phyloP scores from a whole-genome alignment of 2,113 vertebrate species.

The Pterocles burchelli region DNA sequence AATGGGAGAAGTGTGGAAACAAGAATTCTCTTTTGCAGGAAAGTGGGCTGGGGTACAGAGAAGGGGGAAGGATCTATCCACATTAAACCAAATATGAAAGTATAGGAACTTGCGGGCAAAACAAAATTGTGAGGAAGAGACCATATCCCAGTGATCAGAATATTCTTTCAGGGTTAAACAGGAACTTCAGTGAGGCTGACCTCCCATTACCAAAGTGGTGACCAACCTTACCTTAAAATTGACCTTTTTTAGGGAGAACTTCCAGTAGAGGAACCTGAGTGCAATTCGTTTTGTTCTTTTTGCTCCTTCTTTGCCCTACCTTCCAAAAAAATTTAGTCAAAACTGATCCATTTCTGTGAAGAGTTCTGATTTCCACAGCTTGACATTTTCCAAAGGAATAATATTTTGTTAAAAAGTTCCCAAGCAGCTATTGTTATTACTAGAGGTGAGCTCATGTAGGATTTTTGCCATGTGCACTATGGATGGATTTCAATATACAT shows the following conservation, averaged over 20 bases:
- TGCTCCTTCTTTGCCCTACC: neutral
- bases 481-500: slow-evolving; percentile 22
- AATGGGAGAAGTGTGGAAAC: neutral
- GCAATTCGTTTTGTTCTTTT: neutral
- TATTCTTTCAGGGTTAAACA: neutral
- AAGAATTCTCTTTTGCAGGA: neutral
- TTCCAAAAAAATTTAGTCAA: neutral
- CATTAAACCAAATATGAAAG: neutral
- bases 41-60: neutral
- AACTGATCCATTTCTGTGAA: neutral
- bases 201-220: neutral
- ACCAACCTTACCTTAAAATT: neutral
- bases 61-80: neutral
- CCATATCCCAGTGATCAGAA: neutral
- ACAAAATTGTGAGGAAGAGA: neutral
- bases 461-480: slow-evolving; percentile 25
- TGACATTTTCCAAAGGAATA: slow-evolving; percentile 30
- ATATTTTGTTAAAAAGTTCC: slow-evolving; percentile 27
- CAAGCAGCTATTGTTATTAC: slow-evolving; percentile 37
- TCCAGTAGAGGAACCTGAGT: neutral
- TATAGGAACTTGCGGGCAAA: neutral
- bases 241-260: neutral
- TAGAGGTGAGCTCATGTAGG: slow-evolving; percentile 59
- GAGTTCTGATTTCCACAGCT: neutral
- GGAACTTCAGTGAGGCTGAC: neutral